phyloP scores from a whole-genome alignment of 1,140 invertebrate genomes.

The Nylanderia fulva region DNA sequence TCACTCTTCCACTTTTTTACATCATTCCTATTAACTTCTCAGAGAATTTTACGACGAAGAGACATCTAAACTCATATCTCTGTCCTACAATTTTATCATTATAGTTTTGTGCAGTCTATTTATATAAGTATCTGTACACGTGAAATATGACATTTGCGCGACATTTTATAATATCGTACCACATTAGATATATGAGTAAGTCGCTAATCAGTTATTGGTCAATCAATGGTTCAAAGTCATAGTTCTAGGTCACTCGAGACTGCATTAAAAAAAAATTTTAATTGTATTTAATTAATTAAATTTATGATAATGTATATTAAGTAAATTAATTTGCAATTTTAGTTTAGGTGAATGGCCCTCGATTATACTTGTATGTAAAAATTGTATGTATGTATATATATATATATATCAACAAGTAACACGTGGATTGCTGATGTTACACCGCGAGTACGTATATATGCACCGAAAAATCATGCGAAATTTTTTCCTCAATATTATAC shows the following conservation, averaged over 20 bases:
- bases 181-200: not conserved
- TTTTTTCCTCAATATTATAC: slow-evolving; percentile 16
- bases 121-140: no score
- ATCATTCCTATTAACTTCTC: no score
- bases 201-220: slow-evolving; percentile 4
- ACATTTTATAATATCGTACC: not conserved
- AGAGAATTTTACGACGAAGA: no score
- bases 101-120: no score
- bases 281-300: not conserved
- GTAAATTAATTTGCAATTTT: not conserved
- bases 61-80: no score
- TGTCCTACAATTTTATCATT: no score
- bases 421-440: not conserved
- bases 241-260: not conserved
- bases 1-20: no score
- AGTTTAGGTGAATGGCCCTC: not conserved
- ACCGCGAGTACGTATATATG: not conserved
- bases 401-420: slow-evolving; percentile 31
- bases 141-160: no score
- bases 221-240: slow-evolving; percentile 10
- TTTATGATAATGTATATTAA: no score
- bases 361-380: not conserved
- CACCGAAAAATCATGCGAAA: not conserved
- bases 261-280: not conserved
- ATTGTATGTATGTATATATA: no score